These are phyloP conservation scores for Ceratitis capitata DNA, from an alignment of 1,140 invertebrate genomes.

Conservation along the genomic window DNA sequence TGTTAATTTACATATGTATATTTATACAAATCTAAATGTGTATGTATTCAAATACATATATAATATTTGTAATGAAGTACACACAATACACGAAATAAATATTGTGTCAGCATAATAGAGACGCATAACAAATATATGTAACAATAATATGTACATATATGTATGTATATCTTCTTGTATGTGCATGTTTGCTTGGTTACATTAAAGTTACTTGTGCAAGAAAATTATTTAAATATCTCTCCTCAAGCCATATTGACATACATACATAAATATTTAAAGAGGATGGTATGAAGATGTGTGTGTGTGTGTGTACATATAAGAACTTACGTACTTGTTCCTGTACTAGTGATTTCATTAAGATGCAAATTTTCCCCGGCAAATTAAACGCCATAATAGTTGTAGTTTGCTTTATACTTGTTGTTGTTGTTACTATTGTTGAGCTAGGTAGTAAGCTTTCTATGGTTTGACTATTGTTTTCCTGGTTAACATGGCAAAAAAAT, in stretches of 20 bases:
- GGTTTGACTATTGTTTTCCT: neutral
- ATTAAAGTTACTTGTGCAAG: neutral
- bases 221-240: too few species aligned
- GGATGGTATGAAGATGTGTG: neutral
- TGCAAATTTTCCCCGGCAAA: constrained; percentile 12
- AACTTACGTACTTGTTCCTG: neutral
- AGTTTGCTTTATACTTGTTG: too few species aligned
- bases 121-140: too few species aligned
- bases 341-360: neutral
- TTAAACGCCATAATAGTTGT: neutral
- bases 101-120: too few species aligned
- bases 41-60: too few species aligned
- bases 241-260: neutral
- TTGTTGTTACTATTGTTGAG: neutral
- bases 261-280: neutral
- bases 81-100: too few species aligned
- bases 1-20: too few species aligned
- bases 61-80: too few species aligned
- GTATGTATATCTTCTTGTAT: too few species aligned
- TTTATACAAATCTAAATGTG: too few species aligned
- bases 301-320: neutral
- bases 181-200: too few species aligned
- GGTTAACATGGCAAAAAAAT: neutral
- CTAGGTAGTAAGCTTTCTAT: neutral
- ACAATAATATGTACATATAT: too few species aligned